These are phyloP conservation scores for Trichomalopsis sarcophagae DNA, from an alignment of 1,140 invertebrate genomes.

Conservation along the genomic window DNA sequence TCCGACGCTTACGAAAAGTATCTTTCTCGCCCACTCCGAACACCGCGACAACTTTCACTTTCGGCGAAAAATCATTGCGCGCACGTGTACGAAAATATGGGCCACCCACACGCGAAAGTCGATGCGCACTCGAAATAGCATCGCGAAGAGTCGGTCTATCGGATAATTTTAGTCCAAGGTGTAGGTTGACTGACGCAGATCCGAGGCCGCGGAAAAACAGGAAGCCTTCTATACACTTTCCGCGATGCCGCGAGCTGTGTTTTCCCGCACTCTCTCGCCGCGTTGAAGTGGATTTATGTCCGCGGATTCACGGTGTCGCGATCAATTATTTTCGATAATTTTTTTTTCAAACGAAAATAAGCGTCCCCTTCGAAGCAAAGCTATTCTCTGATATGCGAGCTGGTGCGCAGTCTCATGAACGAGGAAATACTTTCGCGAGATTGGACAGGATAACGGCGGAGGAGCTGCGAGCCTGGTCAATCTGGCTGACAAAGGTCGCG, in stretches of 20 bases:
- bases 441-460: conserved; percentile 61
- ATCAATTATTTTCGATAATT: too few relatives aligned
- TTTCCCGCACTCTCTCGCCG: background rate
- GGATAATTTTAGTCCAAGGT: conserved; percentile 71
- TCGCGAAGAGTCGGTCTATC: conserved; percentile 60
- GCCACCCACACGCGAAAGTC: conserved; percentile 29
- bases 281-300: too few relatives aligned
- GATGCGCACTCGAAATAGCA: conserved; percentile 63
- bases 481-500: conserved; percentile 61
- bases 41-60: background rate
- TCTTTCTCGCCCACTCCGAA: too few relatives aligned
- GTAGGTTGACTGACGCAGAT: conserved; percentile 69
- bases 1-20: too few relatives aligned
- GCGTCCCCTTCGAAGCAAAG: background rate
- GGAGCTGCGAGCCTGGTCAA: conserved; percentile 59
- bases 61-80: background rate
- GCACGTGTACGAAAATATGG: background rate
- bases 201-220: conserved; percentile 60
- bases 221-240: conserved; percentile 15
- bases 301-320: background rate
- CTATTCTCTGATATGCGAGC: too few relatives aligned
- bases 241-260: background rate
- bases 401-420: too few relatives aligned
- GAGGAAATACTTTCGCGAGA: conserved; percentile 9
- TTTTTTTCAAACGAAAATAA: background rate